These are phyloP conservation scores for Strix uralensis DNA, from an alignment of 2,113 vertebrate species.

Conservation along the genomic window DNA sequence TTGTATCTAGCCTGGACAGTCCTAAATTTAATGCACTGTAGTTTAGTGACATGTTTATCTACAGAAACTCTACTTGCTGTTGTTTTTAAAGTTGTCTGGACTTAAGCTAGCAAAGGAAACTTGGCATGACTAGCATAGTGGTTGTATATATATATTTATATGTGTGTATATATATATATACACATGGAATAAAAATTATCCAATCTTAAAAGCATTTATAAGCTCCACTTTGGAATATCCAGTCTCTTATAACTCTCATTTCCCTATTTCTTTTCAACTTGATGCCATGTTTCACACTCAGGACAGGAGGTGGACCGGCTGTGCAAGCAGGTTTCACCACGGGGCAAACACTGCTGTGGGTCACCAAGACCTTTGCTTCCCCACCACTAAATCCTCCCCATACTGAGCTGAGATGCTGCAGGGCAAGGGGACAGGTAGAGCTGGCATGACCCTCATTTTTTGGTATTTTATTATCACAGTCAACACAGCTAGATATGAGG, in stretches of 20 bases:
- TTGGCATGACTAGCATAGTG: background rate
- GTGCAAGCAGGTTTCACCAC: background rate
- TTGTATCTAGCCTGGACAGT: background rate
- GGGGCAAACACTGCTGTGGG: accelerated
- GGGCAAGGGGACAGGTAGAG: background rate
- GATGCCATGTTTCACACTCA: background rate
- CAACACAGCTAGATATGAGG: background rate
- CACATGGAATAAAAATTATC: background rate
- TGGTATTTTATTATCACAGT: background rate
- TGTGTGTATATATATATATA: background rate
- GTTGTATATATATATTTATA: background rate
- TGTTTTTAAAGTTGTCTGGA: background rate
- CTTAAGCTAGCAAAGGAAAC: background rate
- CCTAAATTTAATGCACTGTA: background rate
- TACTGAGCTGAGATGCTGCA: background rate
- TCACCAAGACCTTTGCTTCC: background rate
- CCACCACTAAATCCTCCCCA: background rate
- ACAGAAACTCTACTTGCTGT: background rate
- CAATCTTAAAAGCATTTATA: background rate
- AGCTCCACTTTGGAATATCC: background rate
- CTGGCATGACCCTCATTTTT: background rate
- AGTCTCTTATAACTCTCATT: background rate
- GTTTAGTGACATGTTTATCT: background rate
- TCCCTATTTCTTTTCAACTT: background rate
- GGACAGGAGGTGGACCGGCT: background rate